Conservation (phyloP, 2,797 vertebrate species). For the Argyrosomus regius region DNA sequence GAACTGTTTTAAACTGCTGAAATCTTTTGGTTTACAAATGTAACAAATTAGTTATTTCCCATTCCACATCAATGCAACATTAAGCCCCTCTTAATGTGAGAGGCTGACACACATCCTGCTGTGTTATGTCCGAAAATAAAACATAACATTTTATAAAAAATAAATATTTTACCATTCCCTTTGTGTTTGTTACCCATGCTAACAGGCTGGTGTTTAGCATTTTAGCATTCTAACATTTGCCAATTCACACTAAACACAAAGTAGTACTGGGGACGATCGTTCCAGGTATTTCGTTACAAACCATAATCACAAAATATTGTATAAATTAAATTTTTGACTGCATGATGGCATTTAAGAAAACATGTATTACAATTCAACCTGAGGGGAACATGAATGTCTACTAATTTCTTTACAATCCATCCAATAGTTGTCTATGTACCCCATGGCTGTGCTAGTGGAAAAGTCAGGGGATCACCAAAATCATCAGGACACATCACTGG, state of each 20-base stretch:
- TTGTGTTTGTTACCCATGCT: neutral
- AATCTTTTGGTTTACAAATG: neutral
- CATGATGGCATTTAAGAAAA: neutral
- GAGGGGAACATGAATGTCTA: neutral
- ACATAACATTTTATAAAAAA: conserved; percentile 8
- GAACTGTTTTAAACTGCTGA: neutral
- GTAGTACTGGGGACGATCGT: neutral
- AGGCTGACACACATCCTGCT: neutral
- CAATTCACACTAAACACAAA: neutral
- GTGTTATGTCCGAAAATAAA: neutral
- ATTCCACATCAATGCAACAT: neutral
- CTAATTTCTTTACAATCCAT: neutral
- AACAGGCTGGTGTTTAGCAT: neutral
- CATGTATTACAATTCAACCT: neutral
- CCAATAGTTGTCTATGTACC: neutral
- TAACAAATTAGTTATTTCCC: neutral
- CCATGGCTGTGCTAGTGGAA: neutral
- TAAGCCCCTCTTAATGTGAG: too few relatives aligned
- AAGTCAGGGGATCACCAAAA: neutral
- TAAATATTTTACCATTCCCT: neutral
- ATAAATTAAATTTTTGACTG: neutral
- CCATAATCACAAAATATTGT: neutral
- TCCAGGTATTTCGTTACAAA: neutral
- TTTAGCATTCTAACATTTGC: neutral
- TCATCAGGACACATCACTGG: neutral